Evolutionary conservation across 2,113 vertebrate species (phyloP), one percentile per base, ranked within the genome.

Genomic region (Paedocypris sp.): DNA sequence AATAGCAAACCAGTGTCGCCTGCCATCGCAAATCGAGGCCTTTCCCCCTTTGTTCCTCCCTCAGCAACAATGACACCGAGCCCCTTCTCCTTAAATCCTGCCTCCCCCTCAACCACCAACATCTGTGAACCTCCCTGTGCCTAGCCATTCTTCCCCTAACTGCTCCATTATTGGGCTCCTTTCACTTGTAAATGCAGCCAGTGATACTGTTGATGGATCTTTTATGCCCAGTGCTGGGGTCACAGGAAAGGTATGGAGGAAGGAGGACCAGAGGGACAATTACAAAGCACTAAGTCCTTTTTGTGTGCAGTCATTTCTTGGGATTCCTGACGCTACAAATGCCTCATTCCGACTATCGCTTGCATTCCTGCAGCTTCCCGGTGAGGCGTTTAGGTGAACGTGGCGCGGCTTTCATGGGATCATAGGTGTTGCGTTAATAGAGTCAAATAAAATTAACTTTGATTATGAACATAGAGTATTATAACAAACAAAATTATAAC

Each of bases 91-190:
- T 33, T 56, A 83, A 88, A 87, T 86, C 85, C 87, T 85, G 85
- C 54, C 74, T 73, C 75, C 82, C 80, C 85, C 28, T 85, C 48
- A 45, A 82, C 84, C 88, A 85, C 79, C 68, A 89, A 91, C 88
- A 91, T 92, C 90, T 91, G 90, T 91, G 90, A 88, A 88, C 82
- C 83, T 87, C 83, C 86, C 85, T 81, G 81, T 77, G 82, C 82
- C 74, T 76, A 73, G 77, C 82, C 83, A 86, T 91, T 89, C 88
- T 89, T 73, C 79, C 79, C 82, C 83, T 88, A 90, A 90, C 88
- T 86, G 87, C 84, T 87, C 87, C 86, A 85, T 87, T 90, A 87
- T 88, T 82, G 48, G 75, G 67, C 67, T 73, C 81, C 82, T 88
- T 90, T 90, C 88, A 89, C 76, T 89, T 90, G 88, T 89, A 89